Base-by-base conservation (phyloP, 1,140 invertebrate genomes). In the Drosophila elegans region DNA sequence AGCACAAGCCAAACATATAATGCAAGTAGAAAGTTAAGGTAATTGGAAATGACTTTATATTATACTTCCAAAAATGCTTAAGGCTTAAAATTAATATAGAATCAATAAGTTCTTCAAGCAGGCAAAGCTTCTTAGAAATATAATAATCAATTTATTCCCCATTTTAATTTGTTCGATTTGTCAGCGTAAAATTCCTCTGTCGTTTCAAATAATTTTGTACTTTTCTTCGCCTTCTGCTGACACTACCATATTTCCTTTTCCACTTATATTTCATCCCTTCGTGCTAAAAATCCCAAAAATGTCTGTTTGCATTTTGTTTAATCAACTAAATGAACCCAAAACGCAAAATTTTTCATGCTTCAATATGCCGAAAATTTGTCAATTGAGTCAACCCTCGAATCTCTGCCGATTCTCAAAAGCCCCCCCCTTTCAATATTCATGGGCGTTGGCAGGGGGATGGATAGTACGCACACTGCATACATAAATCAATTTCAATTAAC, bases 401-500 rank as follows among this genome's bases (percentile, higher is more conserved):
- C 12, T 12, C 21, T 10, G 46, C 27, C 41, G n/a, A 36, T 36
- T 45, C 38, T 36, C 27, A 13, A 32, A 6, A 25, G 21, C 42
- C 52, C 34, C 44, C 51, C 42, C 25, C 42, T 52, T 36, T 44
- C 12, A 68, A 77, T 81, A 77, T 83, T 63, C n/a, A 0, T 5
- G 16, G 29, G 5, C 38, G 9, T 6, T 1, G 13, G 7, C 0
- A 46, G 11, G 25, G 29, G 25, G 44, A 34, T 21, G 25, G 16
- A 42, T 32, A n/a, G 78, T 88, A 89, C 84, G 84, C 76, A 69
- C 63, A 56, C 74, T 80, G 85, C 84, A 90, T 89, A 84, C 77
- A 90, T 89, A 90, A 89, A 89, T 90, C 85, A 90, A 90, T 90
- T 90, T 84, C 85, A 89, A 89, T 90, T 89, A 89, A 85, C 84